Conservation (phyloP, 2,797 vertebrate species). For the Sebastiscus tertius region DNA sequence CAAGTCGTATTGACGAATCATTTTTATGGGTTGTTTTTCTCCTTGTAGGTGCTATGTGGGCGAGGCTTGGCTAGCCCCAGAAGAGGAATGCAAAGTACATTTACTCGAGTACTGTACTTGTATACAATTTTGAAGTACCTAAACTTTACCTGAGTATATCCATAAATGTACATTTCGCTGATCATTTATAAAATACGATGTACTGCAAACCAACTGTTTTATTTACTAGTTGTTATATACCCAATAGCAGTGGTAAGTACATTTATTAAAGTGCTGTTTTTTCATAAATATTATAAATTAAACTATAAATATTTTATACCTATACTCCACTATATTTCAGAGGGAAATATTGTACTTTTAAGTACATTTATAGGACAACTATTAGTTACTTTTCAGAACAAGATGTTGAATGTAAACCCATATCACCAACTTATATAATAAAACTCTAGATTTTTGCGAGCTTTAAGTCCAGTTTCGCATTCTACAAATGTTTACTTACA, state of each 20-base stretch:
- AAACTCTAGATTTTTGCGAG: not conserved
- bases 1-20: constrained; percentile 51
- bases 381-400: not conserved
- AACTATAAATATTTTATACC: not conserved
- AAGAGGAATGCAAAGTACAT: constrained; percentile 12
- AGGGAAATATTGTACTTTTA: not conserved
- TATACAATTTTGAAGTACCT: not conserved
- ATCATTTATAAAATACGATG: not conserved
- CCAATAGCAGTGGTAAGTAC: too few species aligned
- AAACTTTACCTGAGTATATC: not conserved
- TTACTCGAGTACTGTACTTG: not conserved
- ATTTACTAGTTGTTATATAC: not conserved
- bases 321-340: not conserved
- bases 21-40: constrained; percentile 42
- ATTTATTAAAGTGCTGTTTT: not conserved
- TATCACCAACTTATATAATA: not conserved
- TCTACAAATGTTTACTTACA: not conserved
- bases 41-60: not conserved
- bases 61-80: not conserved
- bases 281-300: not conserved
- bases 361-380: not conserved
- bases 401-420: not conserved
- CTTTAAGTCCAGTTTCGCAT: not conserved
- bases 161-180: not conserved
- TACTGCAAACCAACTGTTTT: not conserved